Evolutionary conservation across 2,113 vertebrate genomes (phyloP), one percentile per base, ranked within the genome.

Genomic region (Eptesicus fuscus): DNA sequence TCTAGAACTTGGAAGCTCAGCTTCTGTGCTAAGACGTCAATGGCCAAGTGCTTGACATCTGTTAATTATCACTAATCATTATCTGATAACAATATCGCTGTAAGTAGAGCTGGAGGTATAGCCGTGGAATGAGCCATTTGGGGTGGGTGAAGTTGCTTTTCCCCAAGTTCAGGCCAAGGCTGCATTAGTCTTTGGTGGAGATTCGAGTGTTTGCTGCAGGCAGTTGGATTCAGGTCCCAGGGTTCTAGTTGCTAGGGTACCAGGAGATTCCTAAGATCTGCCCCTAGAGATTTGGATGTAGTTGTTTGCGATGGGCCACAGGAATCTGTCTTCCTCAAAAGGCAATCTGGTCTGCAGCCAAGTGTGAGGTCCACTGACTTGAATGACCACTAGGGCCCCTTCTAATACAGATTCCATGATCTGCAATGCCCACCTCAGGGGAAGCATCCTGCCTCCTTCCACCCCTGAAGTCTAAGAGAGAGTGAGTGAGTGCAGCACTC

Each of bases 321-420:
- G 74, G 47, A 86, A 30, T 82, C 44, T 5, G 44, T 77, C 49
- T 61, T 90, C 92, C 87, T 78, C 25, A 73, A 88, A 96, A 88
- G 37, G 32, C n/a, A 56, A 35, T 95, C 51, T 67, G 53, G 20
- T 61, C 76, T 92, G 63, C 35, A 83, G 56, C 25, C 8, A 86
- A n/a, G 22, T 85, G 22, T 91, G 61, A 44, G 44, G 37, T 20
- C 59, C 53, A 61, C 7, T 83, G 61, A 20, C 51, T 65, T 86
- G n/a, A 16, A 25, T 7, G n/a, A 40, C 30, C 5, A 37, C 30
- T n/a, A 28, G 37, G 30, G 32, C 7, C 18, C 22, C 65, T 90
- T 44, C 20, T 56, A 61, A 51, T 44, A 88, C 28, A 28, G 32
- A 53, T n/a, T 69, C 35, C 63, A 9, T 85, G 44, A 67, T 30